Conservation (phyloP, 2,888 invertebrate genomes). For the Tipula lateralis region DNA sequence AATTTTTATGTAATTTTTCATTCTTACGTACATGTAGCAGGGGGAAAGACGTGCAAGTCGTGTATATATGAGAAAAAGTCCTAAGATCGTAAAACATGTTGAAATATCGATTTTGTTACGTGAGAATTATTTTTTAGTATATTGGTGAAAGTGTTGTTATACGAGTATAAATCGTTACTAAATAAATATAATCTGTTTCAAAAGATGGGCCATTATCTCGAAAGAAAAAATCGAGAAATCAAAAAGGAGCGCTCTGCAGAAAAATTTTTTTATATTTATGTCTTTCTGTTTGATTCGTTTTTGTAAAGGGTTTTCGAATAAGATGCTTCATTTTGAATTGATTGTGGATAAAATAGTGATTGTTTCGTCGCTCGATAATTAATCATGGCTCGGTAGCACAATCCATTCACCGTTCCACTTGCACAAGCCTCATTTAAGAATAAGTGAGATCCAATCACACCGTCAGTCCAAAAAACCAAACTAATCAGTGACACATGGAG, state of each 20-base stretch:
- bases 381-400: too few species aligned
- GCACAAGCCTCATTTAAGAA: too few species aligned
- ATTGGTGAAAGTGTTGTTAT: neutral
- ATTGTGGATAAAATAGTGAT: too few species aligned
- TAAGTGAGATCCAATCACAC: too few species aligned
- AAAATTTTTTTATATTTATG: neutral
- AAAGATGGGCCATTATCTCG: neutral
- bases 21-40: neutral
- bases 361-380: too few species aligned
- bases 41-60: too few species aligned
- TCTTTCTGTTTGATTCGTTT: neutral
- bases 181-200: neutral
- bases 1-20: neutral
- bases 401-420: too few species aligned
- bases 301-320: too few species aligned
- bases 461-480: too few species aligned
- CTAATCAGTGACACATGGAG: too few species aligned
- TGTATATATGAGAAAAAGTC: neutral
- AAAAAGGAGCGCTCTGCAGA: neutral
- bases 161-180: neutral
- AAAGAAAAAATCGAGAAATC: neutral
- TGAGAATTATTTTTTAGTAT: neutral
- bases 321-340: too few species aligned
- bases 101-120: slow-evolving; percentile 9
- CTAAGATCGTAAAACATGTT: slow-evolving; percentile 5